Conservation (phyloP, 2,797 vertebrate species). For the Xyrichtys novacula region DNA sequence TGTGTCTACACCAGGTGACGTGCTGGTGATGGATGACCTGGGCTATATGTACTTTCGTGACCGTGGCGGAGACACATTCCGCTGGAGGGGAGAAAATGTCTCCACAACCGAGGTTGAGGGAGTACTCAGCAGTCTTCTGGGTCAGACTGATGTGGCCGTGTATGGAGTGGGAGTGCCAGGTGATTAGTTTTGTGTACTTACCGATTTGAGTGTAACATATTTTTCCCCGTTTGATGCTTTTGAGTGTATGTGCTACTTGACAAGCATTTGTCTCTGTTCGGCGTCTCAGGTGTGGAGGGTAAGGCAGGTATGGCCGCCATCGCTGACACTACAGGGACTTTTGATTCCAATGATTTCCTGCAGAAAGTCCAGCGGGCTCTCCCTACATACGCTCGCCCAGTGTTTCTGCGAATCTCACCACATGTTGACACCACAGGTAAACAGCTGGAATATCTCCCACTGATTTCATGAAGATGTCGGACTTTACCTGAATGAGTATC, state of each 20-base stretch:
- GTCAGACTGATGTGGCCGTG: slow-evolving; percentile 91
- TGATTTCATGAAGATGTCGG: background rate
- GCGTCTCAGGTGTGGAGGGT: slow-evolving; percentile 89
- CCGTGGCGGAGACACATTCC: slow-evolving; percentile 92
- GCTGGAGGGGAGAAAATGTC: slow-evolving; percentile 94
- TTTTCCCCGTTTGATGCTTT: slow-evolving; percentile 2
- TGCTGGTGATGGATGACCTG: slow-evolving; percentile 94
- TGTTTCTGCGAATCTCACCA: slow-evolving; percentile 92
- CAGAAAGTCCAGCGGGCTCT: slow-evolving; percentile 86
- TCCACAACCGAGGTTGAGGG: slow-evolving; percentile 94
- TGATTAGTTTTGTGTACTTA: background rate
- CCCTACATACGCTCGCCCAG: slow-evolving; percentile 90
- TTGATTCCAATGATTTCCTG: slow-evolving; percentile 86
- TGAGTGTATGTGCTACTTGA: background rate
- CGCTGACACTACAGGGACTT: slow-evolving; percentile 81
- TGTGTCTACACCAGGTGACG: slow-evolving; percentile 83
- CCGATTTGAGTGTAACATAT: background rate
- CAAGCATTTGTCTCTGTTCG: slow-evolving; percentile 7
- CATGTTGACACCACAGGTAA: slow-evolving; percentile 93
- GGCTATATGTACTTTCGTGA: slow-evolving; percentile 96
- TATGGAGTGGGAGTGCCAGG: slow-evolving; percentile 91
- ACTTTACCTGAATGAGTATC: background rate
- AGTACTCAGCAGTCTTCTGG: slow-evolving; percentile 87
- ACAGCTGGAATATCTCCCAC: background rate
- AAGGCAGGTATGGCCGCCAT: slow-evolving; percentile 96